Evolutionary conservation across 2,888 invertebrate species (phyloP), one percentile per base, ranked within the genome.

Genomic region (Trisateles emortualis): DNA sequence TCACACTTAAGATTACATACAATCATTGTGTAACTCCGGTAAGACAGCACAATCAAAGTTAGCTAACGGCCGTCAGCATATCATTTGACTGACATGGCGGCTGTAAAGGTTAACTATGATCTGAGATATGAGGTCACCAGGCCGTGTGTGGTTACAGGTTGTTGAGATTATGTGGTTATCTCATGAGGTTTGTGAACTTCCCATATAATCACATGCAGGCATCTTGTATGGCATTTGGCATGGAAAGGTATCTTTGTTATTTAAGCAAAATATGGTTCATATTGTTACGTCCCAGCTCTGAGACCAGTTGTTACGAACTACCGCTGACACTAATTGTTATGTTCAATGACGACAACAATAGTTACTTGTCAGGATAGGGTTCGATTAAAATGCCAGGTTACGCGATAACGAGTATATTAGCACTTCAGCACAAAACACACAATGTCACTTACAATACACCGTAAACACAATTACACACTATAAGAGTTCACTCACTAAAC

Each of bases 21-120:
- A 26, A 26, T 19, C 19, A 19, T 64, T 59, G 45, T 50, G 54
- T 51, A 67, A 69, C 11, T 26, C 22, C 14, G 43, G 39, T 44
- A 47, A 47, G 26, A 26, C 52, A 50, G 49, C 49, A 56, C 55
- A 58, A 49, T 51, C 53, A 53, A 39, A 52, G 43, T 69, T 64
- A 50, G 59, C 39, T 55, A 69, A 69, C 43, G 44, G 54, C 53
- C 38, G 53, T 48, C 52, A 49, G 48, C 14, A 26, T 56, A 49
- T 17, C 35, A 41, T 50, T 55, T 55, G 61, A 64, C 16, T 53
- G 68, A 55, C 53, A 36, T 42, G 36, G 9, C 42, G 19, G 48
- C 47, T 48, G 29, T 22, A 65, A 62, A 68, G 59, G 65, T 65
- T 51, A 59, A 38, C 24, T 13, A 6, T 29, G 32, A 38, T 38